Evolutionary conservation across 2,888 invertebrate genomes (phyloP).

Genomic region (Eubasilissa splendida): DNA sequence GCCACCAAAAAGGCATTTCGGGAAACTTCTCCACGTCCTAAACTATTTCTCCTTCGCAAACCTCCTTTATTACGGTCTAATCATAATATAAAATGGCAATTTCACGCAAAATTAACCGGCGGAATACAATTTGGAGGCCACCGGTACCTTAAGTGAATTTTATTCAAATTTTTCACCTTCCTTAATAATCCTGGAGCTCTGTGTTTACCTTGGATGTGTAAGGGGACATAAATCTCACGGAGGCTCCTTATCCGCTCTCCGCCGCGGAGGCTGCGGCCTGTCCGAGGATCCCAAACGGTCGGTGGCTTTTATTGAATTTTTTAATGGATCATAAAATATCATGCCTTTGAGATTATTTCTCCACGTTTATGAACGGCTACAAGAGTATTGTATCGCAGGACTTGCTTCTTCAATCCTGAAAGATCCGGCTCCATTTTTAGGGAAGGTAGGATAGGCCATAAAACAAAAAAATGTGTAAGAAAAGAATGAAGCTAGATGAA

Average conservation of each 20-base stretch:
- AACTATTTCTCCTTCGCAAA: not conserved
- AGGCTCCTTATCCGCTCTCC: slow-evolving; percentile 20
- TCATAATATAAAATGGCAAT: slow-evolving; percentile 54
- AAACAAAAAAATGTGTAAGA: too few species aligned
- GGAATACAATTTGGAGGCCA: slow-evolving; percentile 41
- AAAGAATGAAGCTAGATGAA: too few species aligned
- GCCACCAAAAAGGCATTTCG: slow-evolving; percentile 1
- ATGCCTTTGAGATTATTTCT: too few species aligned
- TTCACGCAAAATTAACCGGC: slow-evolving; percentile 55
- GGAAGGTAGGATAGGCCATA: too few species aligned
- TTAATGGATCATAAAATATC: too few species aligned
- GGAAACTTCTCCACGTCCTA: not conserved
- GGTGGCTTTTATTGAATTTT: too few species aligned
- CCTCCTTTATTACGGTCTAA: slow-evolving; percentile 48
- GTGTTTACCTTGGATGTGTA: slow-evolving; percentile 50
- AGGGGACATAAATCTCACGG: slow-evolving; percentile 43
- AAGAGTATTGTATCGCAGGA: too few species aligned
- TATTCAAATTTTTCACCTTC: slow-evolving; percentile 57
- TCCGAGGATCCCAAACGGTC: slow-evolving; percentile 11
- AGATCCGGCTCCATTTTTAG: too few species aligned
- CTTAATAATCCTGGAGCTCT: slow-evolving; percentile 52
- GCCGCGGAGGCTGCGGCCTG: not conserved
- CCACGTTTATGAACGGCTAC: too few species aligned
- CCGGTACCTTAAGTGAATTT: slow-evolving; percentile 52
- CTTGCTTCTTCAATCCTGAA: too few species aligned